Evolutionary conservation across 2,888 invertebrate species (phyloP).

Genomic region (Timema cristinae): DNA sequence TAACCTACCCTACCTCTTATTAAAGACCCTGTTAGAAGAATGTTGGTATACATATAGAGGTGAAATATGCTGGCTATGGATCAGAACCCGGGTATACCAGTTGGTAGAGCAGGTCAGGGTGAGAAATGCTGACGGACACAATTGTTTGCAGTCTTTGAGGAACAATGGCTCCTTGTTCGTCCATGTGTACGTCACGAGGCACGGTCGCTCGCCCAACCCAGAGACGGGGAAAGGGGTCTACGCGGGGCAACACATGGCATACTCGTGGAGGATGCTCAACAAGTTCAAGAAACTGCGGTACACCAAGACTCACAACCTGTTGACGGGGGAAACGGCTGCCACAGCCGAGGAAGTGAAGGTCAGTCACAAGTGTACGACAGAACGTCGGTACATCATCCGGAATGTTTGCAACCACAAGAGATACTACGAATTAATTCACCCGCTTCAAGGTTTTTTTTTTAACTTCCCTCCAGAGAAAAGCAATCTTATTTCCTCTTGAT

Average conservation of each 20-base stretch:
- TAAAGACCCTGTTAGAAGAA: no score
- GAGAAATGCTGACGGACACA: background rate
- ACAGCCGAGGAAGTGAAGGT: conserved; percentile 64
- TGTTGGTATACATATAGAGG: no score
- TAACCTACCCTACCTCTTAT: no score
- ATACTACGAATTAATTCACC: no score
- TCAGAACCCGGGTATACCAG: no score
- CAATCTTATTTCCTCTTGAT: no score
- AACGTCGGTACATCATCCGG: no score
- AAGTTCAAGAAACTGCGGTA: conserved; percentile 86
- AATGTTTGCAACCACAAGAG: no score
- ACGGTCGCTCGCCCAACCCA: conserved; percentile 81
- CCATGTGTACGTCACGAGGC: conserved; percentile 81
- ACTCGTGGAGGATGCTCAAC: conserved; percentile 78
- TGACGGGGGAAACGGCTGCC: conserved; percentile 85
- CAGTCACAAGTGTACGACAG: conserved; percentile 22
- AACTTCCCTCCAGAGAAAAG: no score
- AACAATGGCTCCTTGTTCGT: conserved; percentile 94
- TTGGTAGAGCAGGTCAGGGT: no score
- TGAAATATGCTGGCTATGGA: no score
- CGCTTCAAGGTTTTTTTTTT: no score
- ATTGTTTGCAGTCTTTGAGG: conserved; percentile 46
- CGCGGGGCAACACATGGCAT: conserved; percentile 65
- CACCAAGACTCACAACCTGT: conserved; percentile 84
- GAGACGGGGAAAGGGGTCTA: conserved; percentile 58